Percentiles rank a stretch among this genome's conserved stretches.
phyloP scores from a whole-genome alignment of 2,888 invertebrate species.

The Ethmia dodecea region DNA sequence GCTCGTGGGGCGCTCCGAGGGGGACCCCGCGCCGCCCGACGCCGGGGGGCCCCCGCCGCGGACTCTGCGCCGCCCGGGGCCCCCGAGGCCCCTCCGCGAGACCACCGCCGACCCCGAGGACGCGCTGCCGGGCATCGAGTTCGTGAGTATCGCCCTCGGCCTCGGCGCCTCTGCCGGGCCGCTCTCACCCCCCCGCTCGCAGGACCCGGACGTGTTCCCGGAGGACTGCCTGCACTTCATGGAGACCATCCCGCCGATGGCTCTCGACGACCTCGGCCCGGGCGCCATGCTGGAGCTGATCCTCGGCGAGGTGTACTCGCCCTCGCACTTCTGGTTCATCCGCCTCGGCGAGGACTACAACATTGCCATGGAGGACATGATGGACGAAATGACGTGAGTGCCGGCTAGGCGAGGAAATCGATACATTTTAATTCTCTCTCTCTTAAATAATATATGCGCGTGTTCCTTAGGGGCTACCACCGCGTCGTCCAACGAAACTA shows the following conservation, averaged over 20 bases:
- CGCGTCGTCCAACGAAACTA: too few species aligned
- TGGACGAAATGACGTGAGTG: slow-evolving; percentile 73
- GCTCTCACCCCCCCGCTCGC: slow-evolving; percentile 4
- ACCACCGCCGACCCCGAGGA: slow-evolving; percentile 37
- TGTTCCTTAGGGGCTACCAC: too few species aligned
- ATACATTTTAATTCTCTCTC: too few species aligned
- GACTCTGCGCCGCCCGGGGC: slow-evolving; percentile 2
- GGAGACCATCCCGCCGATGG: slow-evolving; percentile 42
- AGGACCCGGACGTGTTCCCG: slow-evolving; percentile 66
- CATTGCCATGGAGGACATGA: slow-evolving; percentile 56
- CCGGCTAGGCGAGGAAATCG: too few species aligned
- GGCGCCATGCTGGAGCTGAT: slow-evolving; percentile 55
- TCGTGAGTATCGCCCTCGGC: slow-evolving; percentile 33
- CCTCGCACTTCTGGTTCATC: slow-evolving; percentile 77
- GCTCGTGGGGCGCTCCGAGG: slow-evolving; percentile 15
- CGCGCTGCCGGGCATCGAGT: slow-evolving; percentile 47
- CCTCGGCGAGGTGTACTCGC: slow-evolving; percentile 75
- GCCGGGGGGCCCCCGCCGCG: slow-evolving; percentile 11
- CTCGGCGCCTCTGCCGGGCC: neutral
- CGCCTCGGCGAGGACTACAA: slow-evolving; percentile 44
- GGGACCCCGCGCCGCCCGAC: slow-evolving; percentile 11
- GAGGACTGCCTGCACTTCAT: slow-evolving; percentile 54
- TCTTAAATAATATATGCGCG: too few species aligned
- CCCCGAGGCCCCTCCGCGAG: slow-evolving; percentile 9
- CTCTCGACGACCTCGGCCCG: slow-evolving; percentile 25